Percentiles rank a stretch among this genome's conserved stretches.
Conservation (phyloP, 2,113 vertebrate species). For the Microtus ochrogaster region DNA sequence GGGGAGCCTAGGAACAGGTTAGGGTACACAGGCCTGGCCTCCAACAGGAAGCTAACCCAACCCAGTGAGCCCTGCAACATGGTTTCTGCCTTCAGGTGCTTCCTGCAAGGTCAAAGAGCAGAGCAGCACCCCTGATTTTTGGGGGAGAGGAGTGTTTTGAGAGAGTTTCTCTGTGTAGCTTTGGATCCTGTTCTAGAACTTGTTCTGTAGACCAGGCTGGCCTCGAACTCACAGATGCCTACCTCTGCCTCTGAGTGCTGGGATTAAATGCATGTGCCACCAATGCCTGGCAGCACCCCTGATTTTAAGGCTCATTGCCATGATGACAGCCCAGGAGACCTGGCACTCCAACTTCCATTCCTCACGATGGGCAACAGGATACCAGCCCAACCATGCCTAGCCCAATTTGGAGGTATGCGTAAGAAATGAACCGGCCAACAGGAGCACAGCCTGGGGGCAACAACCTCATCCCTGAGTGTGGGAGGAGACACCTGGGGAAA, state of each 20-base stretch:
- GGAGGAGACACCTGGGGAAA: neutral
- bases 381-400: neutral
- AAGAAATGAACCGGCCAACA: neutral
- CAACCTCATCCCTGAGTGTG: neutral
- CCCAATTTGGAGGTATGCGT: rapidly evolving
- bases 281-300: neutral
- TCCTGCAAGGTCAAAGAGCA: neutral
- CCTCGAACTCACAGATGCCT: too few species aligned
- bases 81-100: neutral
- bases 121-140: neutral
- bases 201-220: too few species aligned
- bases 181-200: too few species aligned
- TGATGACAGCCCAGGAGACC: neutral
- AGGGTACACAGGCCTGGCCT: too few species aligned
- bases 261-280: too few species aligned
- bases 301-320: neutral
- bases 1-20: neutral
- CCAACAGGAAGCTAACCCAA: neutral
- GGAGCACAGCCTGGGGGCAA: neutral
- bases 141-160: too few species aligned
- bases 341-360: neutral
- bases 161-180: too few species aligned
- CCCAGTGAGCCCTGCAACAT: neutral
- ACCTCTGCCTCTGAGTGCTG: too few species aligned
- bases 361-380: neutral